These are phyloP conservation scores for Microtus richardsoni DNA, from an alignment of 2,113 vertebrate species.

Conservation along the genomic window DNA sequence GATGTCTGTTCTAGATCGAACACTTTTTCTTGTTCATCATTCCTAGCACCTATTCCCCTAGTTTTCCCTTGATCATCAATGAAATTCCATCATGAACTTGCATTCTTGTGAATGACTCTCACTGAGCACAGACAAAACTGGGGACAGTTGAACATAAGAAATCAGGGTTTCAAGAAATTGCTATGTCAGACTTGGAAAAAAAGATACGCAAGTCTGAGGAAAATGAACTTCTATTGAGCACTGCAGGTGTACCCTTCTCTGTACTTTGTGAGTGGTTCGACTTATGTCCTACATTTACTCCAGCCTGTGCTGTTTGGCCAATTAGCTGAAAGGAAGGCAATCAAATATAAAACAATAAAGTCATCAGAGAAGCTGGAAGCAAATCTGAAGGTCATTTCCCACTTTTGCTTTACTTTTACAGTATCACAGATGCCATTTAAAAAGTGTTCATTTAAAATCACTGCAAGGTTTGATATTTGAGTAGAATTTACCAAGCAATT, in stretches of 20 bases:
- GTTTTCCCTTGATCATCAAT: background rate
- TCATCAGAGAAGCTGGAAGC: background rate
- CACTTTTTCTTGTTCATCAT: background rate
- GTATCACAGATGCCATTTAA: constrained; percentile 17
- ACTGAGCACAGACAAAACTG: background rate
- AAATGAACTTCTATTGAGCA: background rate
- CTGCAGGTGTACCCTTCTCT: background rate
- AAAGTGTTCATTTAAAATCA: constrained; percentile 48
- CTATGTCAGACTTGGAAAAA: background rate
- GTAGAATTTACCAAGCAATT: constrained; percentile 52
- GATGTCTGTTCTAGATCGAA: background rate
- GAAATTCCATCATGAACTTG: background rate
- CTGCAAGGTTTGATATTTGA: constrained; percentile 4
- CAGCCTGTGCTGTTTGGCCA: background rate
- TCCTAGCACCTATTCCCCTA: background rate
- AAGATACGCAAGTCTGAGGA: background rate
- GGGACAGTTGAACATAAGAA: background rate
- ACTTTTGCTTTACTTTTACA: constrained; percentile 51
- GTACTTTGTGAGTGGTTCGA: background rate
- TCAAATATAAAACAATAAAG: constrained; percentile 22
- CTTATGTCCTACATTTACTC: background rate
- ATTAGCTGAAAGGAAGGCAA: background rate
- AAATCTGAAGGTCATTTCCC: constrained; percentile 43
- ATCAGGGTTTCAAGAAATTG: background rate
- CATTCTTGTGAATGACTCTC: background rate